phyloP scores from a whole-genome alignment of 2,888 invertebrate genomes.

The Chrysina gloriosa region DNA sequence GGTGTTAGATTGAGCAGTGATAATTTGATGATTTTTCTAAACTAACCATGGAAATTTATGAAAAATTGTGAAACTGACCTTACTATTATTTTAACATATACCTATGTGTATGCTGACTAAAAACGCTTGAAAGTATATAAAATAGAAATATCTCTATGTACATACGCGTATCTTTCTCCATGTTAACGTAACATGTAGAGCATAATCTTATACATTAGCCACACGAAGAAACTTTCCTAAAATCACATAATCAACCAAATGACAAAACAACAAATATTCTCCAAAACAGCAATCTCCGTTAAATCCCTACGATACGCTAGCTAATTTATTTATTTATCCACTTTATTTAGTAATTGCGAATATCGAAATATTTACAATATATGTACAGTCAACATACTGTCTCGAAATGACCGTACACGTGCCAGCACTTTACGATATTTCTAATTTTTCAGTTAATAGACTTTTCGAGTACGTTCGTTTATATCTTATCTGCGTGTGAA shows the following conservation, averaged over 20 bases:
- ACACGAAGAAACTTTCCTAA: conserved; percentile 24
- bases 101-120: not conserved
- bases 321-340: not conserved
- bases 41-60: too few relatives aligned
- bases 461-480: conserved; percentile 4
- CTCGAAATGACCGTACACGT: conserved; percentile 21
- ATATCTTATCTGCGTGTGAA: conserved; percentile 23
- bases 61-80: too few relatives aligned
- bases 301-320: too few relatives aligned
- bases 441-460: conserved; percentile 6
- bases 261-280: too few relatives aligned
- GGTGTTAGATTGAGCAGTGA: too few relatives aligned
- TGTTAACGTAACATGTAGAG: conserved; percentile 46
- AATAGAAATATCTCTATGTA: conserved; percentile 27
- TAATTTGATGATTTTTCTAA: too few relatives aligned
- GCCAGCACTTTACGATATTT: conserved; percentile 8
- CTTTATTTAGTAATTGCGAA: conserved; percentile 4
- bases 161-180: too few relatives aligned
- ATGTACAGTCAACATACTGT: conserved; percentile 9
- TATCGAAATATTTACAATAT: conserved; percentile 4
- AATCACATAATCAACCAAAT: too few relatives aligned
- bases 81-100: not conserved
- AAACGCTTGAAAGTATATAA: conserved; percentile 24
- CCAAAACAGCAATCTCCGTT: too few relatives aligned
- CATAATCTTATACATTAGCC: conserved; percentile 39